Conservation (phyloP, 2,797 vertebrate species). For the Bucorvus abyssinicus region DNA sequence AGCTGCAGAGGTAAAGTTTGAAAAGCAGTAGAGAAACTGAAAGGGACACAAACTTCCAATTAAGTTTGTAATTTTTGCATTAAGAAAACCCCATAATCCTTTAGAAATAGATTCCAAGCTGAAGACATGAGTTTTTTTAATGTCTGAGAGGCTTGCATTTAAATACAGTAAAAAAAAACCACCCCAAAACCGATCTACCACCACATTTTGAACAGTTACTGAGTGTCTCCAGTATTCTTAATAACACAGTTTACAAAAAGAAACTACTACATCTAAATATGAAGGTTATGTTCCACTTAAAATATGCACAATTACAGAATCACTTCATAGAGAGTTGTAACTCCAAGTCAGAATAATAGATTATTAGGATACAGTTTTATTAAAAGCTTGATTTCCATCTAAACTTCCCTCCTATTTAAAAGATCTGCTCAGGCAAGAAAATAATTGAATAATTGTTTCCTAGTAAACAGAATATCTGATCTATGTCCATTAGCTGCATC, state of each 20-base stretch:
- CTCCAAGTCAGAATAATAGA: constrained; percentile 20
- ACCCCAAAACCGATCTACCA: neutral
- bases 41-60: neutral
- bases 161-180: constrained; percentile 57
- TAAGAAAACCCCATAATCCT: neutral
- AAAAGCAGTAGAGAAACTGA: neutral
- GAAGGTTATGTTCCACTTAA: constrained; percentile 66
- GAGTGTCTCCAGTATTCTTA: neutral
- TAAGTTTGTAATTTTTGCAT: neutral
- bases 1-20: neutral
- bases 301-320: constrained; percentile 40
- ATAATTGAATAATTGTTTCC: neutral
- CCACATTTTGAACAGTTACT: neutral
- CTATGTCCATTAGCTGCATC: neutral
- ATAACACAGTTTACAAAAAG: constrained; percentile 35
- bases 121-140: constrained; percentile 70
- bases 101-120: neutral
- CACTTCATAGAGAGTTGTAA: constrained; percentile 38
- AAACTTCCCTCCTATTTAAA: neutral
- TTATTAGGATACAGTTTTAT: neutral
- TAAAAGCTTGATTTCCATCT: neutral
- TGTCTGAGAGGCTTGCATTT: constrained; percentile 50
- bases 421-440: neutral
- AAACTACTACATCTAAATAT: constrained; percentile 30
- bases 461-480: neutral